Evolutionary conservation across 92 coral and sea anemone species (phyloP).

Genomic region (Montipora capitata): DNA sequence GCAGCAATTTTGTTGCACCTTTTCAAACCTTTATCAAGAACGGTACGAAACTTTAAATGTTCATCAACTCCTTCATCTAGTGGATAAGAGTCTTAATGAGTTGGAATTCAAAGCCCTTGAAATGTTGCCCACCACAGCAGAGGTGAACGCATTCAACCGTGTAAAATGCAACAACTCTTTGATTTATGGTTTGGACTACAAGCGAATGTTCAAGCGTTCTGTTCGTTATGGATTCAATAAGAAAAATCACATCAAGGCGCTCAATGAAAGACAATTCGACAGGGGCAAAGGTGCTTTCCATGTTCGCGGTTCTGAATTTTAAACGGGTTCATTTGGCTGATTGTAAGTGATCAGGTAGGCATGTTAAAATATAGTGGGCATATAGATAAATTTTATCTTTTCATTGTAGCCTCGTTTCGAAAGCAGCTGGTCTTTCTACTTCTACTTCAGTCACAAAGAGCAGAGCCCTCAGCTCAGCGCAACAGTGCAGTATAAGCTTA

Average conservation of each 20-base stretch:
- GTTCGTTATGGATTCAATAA: neutral
- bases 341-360: neutral
- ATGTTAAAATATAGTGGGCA: neutral
- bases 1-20: constrained; percentile 34
- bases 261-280: neutral
- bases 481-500: neutral
- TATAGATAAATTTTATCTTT: neutral
- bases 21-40: no score
- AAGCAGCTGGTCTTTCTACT: neutral
- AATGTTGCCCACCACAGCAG: constrained; percentile 20
- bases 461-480: neutral
- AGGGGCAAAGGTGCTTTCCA: neutral
- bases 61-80: constrained; percentile 52
- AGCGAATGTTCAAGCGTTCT: constrained; percentile 18
- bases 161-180: constrained; percentile 1
- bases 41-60: constrained; percentile 66
- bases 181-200: constrained; percentile 43
- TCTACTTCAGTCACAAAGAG: neutral
- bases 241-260: neutral
- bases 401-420: neutral
- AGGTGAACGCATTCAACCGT: constrained; percentile 59
- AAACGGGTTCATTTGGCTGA: neutral
- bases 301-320: neutral
- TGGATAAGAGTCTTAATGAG: constrained; percentile 20
- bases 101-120: constrained; percentile 59